These are phyloP conservation scores for Pogonophryne albipinna DNA, from an alignment of 2,797 vertebrate species.

Conservation along the genomic window DNA sequence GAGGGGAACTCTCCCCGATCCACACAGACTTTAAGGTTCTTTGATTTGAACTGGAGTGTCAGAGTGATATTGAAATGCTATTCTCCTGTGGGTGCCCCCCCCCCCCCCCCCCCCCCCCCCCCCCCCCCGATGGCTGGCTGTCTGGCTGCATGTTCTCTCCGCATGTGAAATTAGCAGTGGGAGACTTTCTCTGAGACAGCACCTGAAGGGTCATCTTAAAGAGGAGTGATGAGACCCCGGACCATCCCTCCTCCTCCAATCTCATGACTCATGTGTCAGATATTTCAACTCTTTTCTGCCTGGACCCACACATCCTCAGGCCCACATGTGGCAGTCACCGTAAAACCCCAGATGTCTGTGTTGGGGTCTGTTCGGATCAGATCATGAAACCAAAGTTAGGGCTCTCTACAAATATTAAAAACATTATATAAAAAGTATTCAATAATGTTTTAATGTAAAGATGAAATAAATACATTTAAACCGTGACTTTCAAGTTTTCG, in stretches of 20 bases:
- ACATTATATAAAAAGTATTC: no score
- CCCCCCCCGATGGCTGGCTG: background rate
- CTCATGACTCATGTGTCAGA: conserved; percentile 25
- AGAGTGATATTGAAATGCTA: conserved; percentile 31
- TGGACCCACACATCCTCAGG: conserved; percentile 18
- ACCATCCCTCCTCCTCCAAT: conserved; percentile 8
- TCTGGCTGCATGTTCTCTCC: conserved; percentile 30
- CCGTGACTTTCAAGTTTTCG: background rate
- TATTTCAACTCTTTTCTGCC: conserved; percentile 14
- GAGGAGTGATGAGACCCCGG: conserved; percentile 25
- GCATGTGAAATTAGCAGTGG: conserved; percentile 54
- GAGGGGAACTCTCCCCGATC: no score
- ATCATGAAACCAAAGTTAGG: no score
- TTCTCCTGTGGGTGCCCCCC: conserved; percentile 21
- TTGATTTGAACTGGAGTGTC: conserved; percentile 23
- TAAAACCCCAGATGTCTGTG: background rate
- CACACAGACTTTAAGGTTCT: conserved; percentile 12
- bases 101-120: background rate
- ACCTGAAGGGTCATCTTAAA: conserved; percentile 27
- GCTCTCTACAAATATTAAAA: no score
- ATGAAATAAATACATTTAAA: background rate
- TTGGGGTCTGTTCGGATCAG: background rate
- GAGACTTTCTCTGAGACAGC: conserved; percentile 31
- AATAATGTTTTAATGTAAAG: no score
- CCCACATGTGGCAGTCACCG: background rate